These are phyloP conservation scores for Verasper variegatus DNA, from an alignment of 2,113 vertebrate species.

Conservation along the genomic window DNA sequence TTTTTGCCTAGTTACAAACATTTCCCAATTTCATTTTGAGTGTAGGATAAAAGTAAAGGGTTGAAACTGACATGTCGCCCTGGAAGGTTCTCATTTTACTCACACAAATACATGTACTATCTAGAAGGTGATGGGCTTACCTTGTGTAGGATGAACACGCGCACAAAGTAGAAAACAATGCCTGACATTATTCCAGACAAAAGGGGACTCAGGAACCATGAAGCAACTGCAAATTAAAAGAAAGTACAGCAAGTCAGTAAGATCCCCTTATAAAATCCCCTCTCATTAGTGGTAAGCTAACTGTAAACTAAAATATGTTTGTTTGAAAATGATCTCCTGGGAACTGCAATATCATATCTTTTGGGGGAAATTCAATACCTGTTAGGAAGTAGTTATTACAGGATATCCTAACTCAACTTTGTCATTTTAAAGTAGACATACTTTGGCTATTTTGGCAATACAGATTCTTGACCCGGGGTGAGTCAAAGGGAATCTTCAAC, in stretches of 20 bases:
- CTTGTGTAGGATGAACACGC: slow-evolving; percentile 91
- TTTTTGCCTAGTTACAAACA: slow-evolving; percentile 16
- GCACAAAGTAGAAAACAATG: slow-evolving; percentile 92
- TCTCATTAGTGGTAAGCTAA: background rate
- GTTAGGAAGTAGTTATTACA: background rate
- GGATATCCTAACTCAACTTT: background rate
- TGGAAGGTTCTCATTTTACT: slow-evolving; percentile 1
- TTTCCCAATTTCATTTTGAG: slow-evolving; percentile 31
- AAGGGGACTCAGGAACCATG: slow-evolving; percentile 97
- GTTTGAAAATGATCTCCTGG: background rate
- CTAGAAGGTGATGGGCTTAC: slow-evolving; percentile 76
- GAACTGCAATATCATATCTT: no score
- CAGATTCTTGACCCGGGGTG: no score
- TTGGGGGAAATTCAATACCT: background rate
- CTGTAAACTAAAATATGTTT: background rate
- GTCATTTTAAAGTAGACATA: background rate
- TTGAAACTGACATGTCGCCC: background rate
- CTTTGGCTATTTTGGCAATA: no score
- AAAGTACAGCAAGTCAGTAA: background rate
- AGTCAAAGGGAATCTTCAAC: background rate
- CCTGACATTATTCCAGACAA: slow-evolving; percentile 96
- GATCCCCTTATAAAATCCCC: no score
- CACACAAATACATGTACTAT: background rate
- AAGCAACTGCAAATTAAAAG: slow-evolving; percentile 84
- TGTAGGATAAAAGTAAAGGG: no score